Conservation (phyloP, 2,888 invertebrate species). For the Andrena camellia region DNA sequence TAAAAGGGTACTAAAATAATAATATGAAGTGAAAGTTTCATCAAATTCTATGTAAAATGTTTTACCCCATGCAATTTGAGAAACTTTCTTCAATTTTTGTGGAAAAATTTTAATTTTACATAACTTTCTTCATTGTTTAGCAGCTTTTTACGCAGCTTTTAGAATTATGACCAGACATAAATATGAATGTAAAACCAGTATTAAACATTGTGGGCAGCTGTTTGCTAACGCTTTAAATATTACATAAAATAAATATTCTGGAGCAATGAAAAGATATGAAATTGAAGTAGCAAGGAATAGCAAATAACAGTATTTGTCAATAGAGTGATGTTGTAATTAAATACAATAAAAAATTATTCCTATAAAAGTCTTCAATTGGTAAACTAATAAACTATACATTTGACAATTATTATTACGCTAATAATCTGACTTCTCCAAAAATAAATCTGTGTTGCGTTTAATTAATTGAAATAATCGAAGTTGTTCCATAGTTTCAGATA, state of each 20-base stretch:
- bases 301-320: conserved; percentile 2
- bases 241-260: conserved; percentile 2
- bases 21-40: no score
- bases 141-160: no score
- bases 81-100: no score
- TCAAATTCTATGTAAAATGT: no score
- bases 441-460: neutral
- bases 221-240: conserved; percentile 10
- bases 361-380: neutral
- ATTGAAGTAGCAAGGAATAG: neutral
- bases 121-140: no score
- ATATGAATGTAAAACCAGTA: no score
- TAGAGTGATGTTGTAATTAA: neutral
- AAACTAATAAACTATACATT: conserved; percentile 10
- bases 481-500: neutral
- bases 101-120: no score
- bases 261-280: neutral
- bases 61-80: no score
- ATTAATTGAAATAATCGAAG: neutral
- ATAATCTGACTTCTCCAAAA: neutral
- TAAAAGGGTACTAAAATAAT: no score
- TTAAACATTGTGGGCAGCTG: no score
- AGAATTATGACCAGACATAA: no score
- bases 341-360: conserved; percentile 7
- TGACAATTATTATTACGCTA: neutral